phyloP scores from a whole-genome alignment of 1,140 invertebrate species.

The Dreissena rostriformis region DNA sequence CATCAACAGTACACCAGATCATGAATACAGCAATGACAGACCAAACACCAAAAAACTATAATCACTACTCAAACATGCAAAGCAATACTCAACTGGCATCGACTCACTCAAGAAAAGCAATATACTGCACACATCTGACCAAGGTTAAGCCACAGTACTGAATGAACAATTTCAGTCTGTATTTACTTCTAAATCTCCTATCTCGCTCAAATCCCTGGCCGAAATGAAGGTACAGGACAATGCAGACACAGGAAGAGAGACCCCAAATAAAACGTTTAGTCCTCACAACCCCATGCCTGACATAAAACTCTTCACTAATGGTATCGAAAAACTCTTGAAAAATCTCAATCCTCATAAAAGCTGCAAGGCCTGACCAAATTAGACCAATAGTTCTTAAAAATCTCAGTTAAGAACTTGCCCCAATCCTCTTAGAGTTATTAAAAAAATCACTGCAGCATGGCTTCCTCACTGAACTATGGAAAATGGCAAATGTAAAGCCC shows the following conservation, averaged over 20 bases:
- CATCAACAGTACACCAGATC: neutral
- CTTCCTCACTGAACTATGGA: neutral
- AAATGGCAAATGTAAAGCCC: conserved; percentile 5
- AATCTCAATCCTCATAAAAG: conserved; percentile 37
- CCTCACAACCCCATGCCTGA: conserved; percentile 8
- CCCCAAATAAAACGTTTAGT: neutral
- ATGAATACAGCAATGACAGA: neutral
- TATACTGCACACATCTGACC: neutral
- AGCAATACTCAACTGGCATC: conserved; percentile 8
- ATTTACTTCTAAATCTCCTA: neutral
- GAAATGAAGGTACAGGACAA: conserved; percentile 30
- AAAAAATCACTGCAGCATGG: neutral
- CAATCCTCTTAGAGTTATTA: neutral
- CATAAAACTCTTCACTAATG: conserved; percentile 17
- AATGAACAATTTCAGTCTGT: conserved; percentile 20
- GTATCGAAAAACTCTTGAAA: conserved; percentile 32
- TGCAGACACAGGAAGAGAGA: neutral
- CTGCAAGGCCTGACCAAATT: conserved; percentile 35
- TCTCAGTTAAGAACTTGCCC: neutral
- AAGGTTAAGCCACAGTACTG: neutral
- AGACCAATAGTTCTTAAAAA: conserved; percentile 19
- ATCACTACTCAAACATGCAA: neutral
- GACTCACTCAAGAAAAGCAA: neutral
- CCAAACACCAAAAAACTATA: conserved; percentile 13
- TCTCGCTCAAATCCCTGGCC: neutral